Conservation (phyloP, 2,888 invertebrate genomes). For the Zygogramma bicolorata region DNA sequence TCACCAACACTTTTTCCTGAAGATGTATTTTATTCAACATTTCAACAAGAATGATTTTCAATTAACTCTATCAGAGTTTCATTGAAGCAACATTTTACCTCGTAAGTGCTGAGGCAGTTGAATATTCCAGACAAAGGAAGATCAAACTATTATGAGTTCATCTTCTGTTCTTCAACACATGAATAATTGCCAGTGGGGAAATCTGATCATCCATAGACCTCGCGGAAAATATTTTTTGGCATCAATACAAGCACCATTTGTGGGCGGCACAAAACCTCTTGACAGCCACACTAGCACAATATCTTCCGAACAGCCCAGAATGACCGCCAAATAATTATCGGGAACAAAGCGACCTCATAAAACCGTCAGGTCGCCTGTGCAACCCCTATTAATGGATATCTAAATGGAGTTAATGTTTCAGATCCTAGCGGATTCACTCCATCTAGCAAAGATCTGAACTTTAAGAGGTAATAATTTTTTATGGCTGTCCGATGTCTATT, state of each 20-base stretch:
- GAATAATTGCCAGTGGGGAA: too few species aligned
- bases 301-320: neutral
- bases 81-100: too few species aligned
- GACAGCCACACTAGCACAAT: neutral
- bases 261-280: neutral
- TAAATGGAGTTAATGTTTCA: slow-evolving; percentile 57
- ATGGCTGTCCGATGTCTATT: slow-evolving; percentile 36
- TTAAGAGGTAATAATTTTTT: slow-evolving; percentile 31
- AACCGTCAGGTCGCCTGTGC: neutral
- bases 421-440: slow-evolving; percentile 59
- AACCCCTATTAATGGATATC: slow-evolving; percentile 20
- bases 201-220: neutral
- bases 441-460: neutral
- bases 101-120: too few species aligned
- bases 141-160: too few species aligned
- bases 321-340: neutral
- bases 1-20: too few species aligned
- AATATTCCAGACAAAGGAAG: too few species aligned
- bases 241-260: neutral
- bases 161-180: too few species aligned
- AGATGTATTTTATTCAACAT: too few species aligned
- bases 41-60: too few species aligned
- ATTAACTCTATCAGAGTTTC: too few species aligned
- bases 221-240: neutral
- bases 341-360: neutral